Conservation (phyloP, 92 coral and sea anemone genomes). For the Paragorgia papillata region DNA sequence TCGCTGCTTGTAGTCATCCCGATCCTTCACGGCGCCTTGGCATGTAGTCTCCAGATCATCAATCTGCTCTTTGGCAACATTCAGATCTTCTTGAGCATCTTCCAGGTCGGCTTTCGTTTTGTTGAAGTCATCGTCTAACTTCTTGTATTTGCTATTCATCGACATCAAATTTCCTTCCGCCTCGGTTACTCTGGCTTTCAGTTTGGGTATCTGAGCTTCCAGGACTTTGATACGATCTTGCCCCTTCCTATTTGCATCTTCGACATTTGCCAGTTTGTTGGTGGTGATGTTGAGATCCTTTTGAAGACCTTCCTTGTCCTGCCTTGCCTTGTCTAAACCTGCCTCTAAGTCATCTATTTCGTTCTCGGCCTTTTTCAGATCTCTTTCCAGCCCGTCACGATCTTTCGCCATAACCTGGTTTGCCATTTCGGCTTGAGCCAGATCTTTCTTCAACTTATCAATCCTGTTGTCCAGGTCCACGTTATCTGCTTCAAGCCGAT, state of each 20-base stretch:
- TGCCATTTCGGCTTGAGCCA: conserved; percentile 81
- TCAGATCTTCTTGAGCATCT: conserved; percentile 65
- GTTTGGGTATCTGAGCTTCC: conserved; percentile 77
- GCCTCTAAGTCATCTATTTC: conserved; percentile 82
- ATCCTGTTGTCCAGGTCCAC: conserved; percentile 79
- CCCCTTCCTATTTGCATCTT: conserved; percentile 74
- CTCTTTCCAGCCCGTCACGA: conserved; percentile 78
- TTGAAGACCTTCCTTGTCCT: conserved; percentile 81
- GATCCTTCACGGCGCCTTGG: conserved; percentile 65
- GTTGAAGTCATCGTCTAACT: conserved; percentile 75
- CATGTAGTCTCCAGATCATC: conserved; percentile 71
- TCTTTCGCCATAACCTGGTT: conserved; percentile 80
- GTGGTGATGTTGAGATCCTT: conserved; percentile 73
- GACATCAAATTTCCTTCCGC: conserved; percentile 80
- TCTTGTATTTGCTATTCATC: conserved; percentile 75
- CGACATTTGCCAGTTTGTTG: conserved; percentile 77
- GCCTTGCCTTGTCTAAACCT: conserved; percentile 70
- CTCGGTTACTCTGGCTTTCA: conserved; percentile 77
- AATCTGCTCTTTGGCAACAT: conserved; percentile 61
- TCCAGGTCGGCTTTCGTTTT: conserved; percentile 72
- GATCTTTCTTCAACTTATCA: conserved; percentile 84
- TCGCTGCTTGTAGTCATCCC: conserved; percentile 84
- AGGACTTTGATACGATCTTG: conserved; percentile 78
- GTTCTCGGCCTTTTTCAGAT: conserved; percentile 72
- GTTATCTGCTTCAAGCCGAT: conserved; percentile 80